Evolutionary conservation across 2,888 invertebrate species (phyloP), one percentile per base, ranked within the genome.

Genomic region (Acholoe squamosa): DNA sequence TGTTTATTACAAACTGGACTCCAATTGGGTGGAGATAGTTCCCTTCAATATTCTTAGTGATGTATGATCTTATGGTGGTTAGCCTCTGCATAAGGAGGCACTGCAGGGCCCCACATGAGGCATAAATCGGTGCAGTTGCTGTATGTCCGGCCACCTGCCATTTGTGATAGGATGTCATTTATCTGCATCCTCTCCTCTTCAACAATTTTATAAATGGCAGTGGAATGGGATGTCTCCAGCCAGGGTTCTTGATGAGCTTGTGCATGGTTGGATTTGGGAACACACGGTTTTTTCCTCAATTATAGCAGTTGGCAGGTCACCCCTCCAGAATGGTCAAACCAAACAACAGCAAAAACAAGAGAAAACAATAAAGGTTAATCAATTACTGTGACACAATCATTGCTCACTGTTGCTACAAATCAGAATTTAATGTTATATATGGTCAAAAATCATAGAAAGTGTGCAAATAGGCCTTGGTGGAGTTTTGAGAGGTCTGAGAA

Each of bases 191-290:
- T 52, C 43, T 84, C 34, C n/a, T 34, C 34, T 25, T 31, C 22
- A 12, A 84, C n/a, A 12, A 84, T 3, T 0, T 22, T 7, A 16
- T 84, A 25, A 14, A 71, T 71, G 0, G 0, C 33, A 14, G 22
- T 16, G 88, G 88, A 25, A 88, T 88, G 16, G 88, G 88, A 28
- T 88, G n/a, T 31, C 56, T 19, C 88, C 54, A 88, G 0, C n/a
- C n/a, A 10, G 52, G 54, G 28, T 88, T 54, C 16, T 54, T 88
- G 54, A 88, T 34, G 0, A 22, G 25, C 28, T 25, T 12, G 19
- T 54, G 56, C 33, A 1, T 56, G 5, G 34, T 31, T 54, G 88
- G 88, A 16, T 88, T 88, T 16, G 54, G 54, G 88, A 28, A 88
- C 19, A 88, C 88, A n/a, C 33, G 52, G 28, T 56, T 28, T 22